Conservation (phyloP, 2,888 invertebrate species). For the Gandaritis pyraliata region DNA sequence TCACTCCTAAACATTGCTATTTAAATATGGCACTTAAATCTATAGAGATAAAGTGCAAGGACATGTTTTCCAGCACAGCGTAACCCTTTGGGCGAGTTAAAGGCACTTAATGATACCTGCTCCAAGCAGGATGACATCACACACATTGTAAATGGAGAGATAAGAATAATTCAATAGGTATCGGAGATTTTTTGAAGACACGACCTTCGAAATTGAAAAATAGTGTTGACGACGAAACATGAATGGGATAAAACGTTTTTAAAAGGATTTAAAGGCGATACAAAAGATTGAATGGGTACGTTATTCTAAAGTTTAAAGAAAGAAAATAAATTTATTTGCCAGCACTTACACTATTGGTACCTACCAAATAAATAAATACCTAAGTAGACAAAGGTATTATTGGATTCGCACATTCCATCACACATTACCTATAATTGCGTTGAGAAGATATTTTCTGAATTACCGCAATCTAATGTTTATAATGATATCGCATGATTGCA, state of each 20-base stretch:
- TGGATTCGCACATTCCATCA: conserved; percentile 41
- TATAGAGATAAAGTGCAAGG: neutral
- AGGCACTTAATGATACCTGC: conserved; percentile 72
- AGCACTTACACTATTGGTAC: too few relatives aligned
- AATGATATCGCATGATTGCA: conserved; percentile 64
- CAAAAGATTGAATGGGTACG: neutral
- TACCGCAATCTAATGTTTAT: conserved; percentile 59
- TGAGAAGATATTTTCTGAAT: conserved; percentile 54
- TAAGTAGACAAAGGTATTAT: conserved; percentile 5
- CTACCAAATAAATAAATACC: too few relatives aligned
- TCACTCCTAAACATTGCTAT: conserved; percentile 2
- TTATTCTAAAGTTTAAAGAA: too few relatives aligned
- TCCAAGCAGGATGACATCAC: conserved; percentile 66
- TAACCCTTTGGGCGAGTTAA: conserved; percentile 49
- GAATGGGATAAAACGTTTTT: conserved; percentile 28
- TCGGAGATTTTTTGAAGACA: conserved; percentile 60
- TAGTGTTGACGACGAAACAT: conserved; percentile 28
- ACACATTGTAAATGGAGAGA: conserved; percentile 67
- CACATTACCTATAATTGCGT: conserved; percentile 47
- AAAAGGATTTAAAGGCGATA: conserved; percentile 5
- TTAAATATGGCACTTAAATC: conserved; percentile 39
- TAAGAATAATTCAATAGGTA: conserved; percentile 67
- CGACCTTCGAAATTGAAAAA: conserved; percentile 50
- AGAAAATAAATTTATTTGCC: too few relatives aligned
- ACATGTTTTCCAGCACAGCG: conserved; percentile 2